Base-by-base conservation (phyloP, 53 echinoderm and acorn worm genomes). In the Astropecten irregularis region DNA sequence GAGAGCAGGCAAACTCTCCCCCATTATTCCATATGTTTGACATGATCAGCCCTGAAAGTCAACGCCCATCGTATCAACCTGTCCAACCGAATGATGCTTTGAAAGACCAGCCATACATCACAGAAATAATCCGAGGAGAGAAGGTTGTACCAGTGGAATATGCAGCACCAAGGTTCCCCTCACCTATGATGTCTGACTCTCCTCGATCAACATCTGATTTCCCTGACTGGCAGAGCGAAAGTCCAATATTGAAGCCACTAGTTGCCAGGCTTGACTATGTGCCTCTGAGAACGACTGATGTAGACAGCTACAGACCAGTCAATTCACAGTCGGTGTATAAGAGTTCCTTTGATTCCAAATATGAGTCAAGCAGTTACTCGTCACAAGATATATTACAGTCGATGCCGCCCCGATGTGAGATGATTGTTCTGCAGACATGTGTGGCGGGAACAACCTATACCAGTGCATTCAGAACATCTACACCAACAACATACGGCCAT, bases 1-100 rank as follows among this genome's bases (percentile, higher is more conserved):
- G 91, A 62, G 91, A 88, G 35, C 84, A 86, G 37, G 88, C 88
- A 30, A 72, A 38, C 25, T 91, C 91, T 8, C 91, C 91, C 0
- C 47, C 51, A 2, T 29, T 48, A 25, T 38, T 79, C 46, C 79
- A 61, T 10, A 11, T 44, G 15, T 62, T 79, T 32, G 60, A 79
- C n/a, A 40, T 44, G 23, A 62, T 79, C 61, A 47, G 61, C 32
- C 79, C 62, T 44, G 42, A 60, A 61, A 62, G 79, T 14, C 60
- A 42, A 32, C 31, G 15, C 19, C 31, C 61, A 9, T 6, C 56
- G 6, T 47, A 60, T 46, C 31, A 37, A 29, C 62, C 79, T 27
- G 60, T 62, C 26, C 46, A 42, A 31, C 19, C 79, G 10, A 26
- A 39, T 61, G 32, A 48, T 44, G 61, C 34, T 40, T 48, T 56